These are phyloP conservation scores for Cancer borealis DNA, from an alignment of 2,888 invertebrate species.

Conservation along the genomic window DNA sequence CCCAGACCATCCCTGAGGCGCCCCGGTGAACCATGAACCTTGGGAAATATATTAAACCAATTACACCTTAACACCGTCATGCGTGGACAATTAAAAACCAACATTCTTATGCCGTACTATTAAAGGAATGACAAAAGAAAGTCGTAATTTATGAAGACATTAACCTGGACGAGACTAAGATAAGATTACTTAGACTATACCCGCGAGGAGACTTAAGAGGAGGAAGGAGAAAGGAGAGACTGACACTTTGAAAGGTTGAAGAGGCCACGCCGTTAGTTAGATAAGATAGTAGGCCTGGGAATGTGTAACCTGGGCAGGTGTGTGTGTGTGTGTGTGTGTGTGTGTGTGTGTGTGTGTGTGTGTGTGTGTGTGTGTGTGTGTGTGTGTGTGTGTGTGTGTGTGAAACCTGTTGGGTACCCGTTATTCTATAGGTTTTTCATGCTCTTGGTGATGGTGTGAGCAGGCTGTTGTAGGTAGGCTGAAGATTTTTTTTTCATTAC, in stretches of 20 bases:
- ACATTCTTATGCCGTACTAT: not conserved
- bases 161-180: not conserved
- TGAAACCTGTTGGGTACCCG: too few relatives aligned
- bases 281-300: not conserved
- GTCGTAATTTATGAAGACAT: not conserved
- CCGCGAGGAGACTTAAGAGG: not conserved
- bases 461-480: too few relatives aligned
- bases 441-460: too few relatives aligned
- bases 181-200: not conserved
- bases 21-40: not conserved
- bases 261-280: not conserved
- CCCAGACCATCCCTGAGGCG: not conserved
- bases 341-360: constrained; percentile 20
- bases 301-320: not conserved
- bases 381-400: too few relatives aligned
- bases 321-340: constrained; percentile 20
- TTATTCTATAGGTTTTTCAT: too few relatives aligned
- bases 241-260: not conserved
- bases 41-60: not conserved
- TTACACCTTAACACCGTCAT: not conserved
- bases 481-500: too few relatives aligned
- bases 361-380: not conserved
- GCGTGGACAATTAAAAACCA: not conserved
- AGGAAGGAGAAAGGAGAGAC: too few relatives aligned
- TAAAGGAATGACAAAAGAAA: not conserved